Percentiles rank a stretch among this genome's conserved stretches.
Evolutionary conservation across 2,888 invertebrate species (phyloP).

Genomic region (Pachliopta kotzebuea): DNA sequence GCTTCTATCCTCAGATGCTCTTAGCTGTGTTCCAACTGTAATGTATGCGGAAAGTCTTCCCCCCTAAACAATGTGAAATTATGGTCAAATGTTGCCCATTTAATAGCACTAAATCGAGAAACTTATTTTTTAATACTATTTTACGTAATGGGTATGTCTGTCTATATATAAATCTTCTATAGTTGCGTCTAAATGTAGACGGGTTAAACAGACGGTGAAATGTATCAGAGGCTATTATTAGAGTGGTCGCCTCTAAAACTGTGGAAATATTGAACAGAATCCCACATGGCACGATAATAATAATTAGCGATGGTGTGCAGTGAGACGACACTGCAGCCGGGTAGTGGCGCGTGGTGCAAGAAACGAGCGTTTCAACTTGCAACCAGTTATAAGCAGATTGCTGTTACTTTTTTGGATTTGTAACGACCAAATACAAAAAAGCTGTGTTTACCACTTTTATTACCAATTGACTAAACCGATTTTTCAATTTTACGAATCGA

Average conservation of each 20-base stretch:
- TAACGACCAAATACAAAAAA: neutral
- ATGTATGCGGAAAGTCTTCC: no score
- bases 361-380: slow-evolving; percentile 15
- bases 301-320: slow-evolving; percentile 41
- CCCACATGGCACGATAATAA: slow-evolving; percentile 41
- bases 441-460: no score
- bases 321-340: slow-evolving; percentile 37
- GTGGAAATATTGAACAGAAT: slow-evolving; percentile 36
- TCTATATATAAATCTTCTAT: slow-evolving; percentile 3
- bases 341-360: slow-evolving; percentile 30
- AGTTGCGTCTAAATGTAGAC: slow-evolving; percentile 18
- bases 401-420: no score
- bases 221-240: slow-evolving; percentile 25
- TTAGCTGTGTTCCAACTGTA: no score
- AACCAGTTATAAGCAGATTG: neutral
- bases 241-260: slow-evolving; percentile 27
- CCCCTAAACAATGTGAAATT: no score
- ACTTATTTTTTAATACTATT: neutral
- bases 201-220: slow-evolving; percentile 12
- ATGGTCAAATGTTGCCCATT: no score
- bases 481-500: no score
- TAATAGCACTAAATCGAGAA: neutral
- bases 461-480: no score
- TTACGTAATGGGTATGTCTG: neutral
- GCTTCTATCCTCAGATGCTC: no score